Conservation (phyloP, 2,797 vertebrate genomes). For the Gouania willdenowi region DNA sequence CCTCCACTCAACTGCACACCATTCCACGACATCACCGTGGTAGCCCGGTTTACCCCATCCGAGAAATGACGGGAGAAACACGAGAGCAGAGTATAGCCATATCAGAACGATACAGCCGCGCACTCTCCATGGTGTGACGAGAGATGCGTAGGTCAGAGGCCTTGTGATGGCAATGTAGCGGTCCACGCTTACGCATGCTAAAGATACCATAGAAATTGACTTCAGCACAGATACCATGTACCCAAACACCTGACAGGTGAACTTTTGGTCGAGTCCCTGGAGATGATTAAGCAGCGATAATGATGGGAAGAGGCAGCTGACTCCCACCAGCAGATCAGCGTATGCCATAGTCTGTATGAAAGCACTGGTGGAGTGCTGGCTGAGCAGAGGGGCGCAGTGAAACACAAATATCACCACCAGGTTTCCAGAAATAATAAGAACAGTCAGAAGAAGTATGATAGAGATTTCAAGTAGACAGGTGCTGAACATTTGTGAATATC, state of each 20-base stretch:
- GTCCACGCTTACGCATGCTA: conserved; percentile 95
- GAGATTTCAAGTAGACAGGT: conserved; percentile 92
- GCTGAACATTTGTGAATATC: conserved; percentile 84
- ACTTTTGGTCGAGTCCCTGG: conserved; percentile 81
- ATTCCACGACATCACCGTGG: conserved; percentile 92
- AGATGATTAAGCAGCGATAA: conserved; percentile 88
- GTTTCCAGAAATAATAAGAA: conserved; percentile 94
- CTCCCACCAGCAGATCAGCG: conserved; percentile 93
- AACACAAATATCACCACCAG: conserved; percentile 96
- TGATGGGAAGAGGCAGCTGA: conserved; percentile 95
- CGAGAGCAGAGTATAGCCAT: conserved; percentile 91
- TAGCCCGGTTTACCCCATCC: conserved; percentile 98
- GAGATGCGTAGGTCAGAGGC: conserved; percentile 87
- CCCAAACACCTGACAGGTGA: conserved; percentile 92
- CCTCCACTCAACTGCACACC: conserved; percentile 87
- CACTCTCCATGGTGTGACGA: conserved; percentile 92
- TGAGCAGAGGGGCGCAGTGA: conserved; percentile 95
- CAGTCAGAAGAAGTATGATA: conserved; percentile 89
- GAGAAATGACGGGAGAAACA: conserved; percentile 92
- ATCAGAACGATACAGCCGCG: conserved; percentile 89
- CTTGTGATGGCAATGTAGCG: conserved; percentile 94
- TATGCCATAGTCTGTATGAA: conserved; percentile 99
- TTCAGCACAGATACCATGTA: conserved; percentile 96
- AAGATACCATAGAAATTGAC: conserved; percentile 93
- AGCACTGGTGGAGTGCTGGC: conserved; percentile 95